Percentiles rank a stretch among this genome's conserved stretches.
Conservation (phyloP, 2,797 vertebrate species). For the Lates japonicus region DNA sequence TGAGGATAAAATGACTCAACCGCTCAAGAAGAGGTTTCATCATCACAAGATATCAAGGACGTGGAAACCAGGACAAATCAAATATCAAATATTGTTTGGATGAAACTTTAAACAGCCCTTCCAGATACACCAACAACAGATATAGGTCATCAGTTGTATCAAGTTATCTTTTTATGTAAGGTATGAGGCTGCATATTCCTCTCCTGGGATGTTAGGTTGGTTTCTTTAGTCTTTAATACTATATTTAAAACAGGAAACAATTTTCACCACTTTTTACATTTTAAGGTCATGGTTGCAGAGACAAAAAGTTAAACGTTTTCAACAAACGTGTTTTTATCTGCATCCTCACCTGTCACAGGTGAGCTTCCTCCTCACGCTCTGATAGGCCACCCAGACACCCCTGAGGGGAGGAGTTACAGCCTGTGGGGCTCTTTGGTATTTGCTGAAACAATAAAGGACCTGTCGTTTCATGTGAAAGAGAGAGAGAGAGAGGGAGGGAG, state of each 20-base stretch:
- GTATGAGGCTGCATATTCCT: neutral
- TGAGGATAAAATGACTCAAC: neutral
- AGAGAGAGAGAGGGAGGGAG: neutral
- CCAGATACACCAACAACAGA: constrained; percentile 19
- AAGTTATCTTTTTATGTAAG: constrained; percentile 14
- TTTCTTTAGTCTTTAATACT: neutral
- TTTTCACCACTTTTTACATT: neutral
- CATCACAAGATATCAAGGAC: neutral
- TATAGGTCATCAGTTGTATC: constrained; percentile 43
- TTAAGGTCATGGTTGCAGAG: neutral
- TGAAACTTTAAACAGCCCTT: constrained; percentile 16
- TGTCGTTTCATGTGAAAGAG: constrained; percentile 70
- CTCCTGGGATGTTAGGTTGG: too few species aligned
- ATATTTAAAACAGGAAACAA: neutral
- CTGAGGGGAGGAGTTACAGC: constrained; percentile 80
- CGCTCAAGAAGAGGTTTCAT: constrained; percentile 13
- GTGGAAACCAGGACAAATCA: constrained; percentile 19
- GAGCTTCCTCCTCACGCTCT: constrained; percentile 54
- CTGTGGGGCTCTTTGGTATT: constrained; percentile 77
- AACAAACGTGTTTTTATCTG: constrained; percentile 8
- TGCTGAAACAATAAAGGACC: constrained; percentile 85
- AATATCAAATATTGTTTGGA: constrained; percentile 45
- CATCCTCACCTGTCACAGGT: constrained; percentile 48
- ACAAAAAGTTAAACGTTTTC: neutral
- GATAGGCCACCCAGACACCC: constrained; percentile 72